A percentile compares a stretch with the other conserved stretches of the same genome.
Evolutionary conservation across 2,888 invertebrate species (phyloP).

Genomic region (Andrena camellia): DNA sequence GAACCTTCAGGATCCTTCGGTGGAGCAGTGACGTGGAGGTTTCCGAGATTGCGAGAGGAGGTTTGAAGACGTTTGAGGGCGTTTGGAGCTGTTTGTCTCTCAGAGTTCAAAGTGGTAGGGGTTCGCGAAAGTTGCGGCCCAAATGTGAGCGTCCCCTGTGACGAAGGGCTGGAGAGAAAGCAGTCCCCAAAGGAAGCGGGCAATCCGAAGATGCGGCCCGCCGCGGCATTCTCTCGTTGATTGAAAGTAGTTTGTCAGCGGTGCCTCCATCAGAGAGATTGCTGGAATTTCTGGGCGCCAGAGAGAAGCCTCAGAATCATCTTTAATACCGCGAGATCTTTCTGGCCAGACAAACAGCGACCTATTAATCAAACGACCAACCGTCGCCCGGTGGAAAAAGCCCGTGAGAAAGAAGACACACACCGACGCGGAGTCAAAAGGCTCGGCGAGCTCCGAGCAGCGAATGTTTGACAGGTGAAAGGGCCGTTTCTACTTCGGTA

Average conservation of each 20-base stretch:
- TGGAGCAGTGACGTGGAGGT: too few relatives aligned
- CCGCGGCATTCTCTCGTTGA: conserved; percentile 39
- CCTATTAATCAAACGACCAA: conserved; percentile 30
- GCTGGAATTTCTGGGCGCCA: conserved; percentile 39
- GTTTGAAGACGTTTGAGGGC: too few relatives aligned
- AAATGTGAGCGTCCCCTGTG: not conserved
- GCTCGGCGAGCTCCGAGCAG: not conserved
- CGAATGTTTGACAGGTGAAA: not conserved
- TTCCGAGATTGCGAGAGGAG: too few relatives aligned
- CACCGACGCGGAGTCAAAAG: not conserved
- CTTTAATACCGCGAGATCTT: conserved; percentile 46
- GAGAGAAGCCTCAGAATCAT: conserved; percentile 10
- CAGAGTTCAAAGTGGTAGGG: not conserved
- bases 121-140: not conserved
- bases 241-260: conserved; percentile 58
- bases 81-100: too few relatives aligned
- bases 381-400: not conserved
- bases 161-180: not conserved
- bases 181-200: conserved; percentile 7
- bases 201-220: conserved; percentile 49
- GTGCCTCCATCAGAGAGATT: conserved; percentile 56
- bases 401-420: too few relatives aligned
- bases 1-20: too few relatives aligned
- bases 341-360: not conserved
- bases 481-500: too few relatives aligned